Conservation (phyloP, 2,888 invertebrate species). For the Melanostoma mellinum region DNA sequence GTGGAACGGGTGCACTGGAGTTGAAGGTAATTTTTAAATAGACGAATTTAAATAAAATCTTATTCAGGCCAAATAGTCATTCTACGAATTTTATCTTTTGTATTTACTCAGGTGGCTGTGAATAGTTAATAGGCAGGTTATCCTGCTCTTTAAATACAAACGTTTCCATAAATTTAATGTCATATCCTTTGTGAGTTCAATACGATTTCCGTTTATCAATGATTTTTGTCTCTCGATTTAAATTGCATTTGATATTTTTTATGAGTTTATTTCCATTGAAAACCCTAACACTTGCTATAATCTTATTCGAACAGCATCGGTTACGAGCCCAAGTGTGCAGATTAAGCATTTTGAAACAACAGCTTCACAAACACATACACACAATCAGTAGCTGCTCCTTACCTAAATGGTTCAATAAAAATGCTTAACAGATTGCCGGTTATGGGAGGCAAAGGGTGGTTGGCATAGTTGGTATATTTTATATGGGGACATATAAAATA, state of each 20-base stretch:
- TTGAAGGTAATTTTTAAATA: too few relatives aligned
- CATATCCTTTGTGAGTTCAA: not conserved
- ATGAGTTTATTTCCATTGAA: conserved; percentile 26
- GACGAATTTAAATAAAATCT: too few relatives aligned
- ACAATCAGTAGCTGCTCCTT: conserved; percentile 15
- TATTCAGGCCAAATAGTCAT: too few relatives aligned
- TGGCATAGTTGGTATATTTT: not conserved
- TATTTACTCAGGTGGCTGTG: too few relatives aligned
- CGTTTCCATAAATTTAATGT: too few relatives aligned
- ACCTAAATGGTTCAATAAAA: conserved; percentile 35
- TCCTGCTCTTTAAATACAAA: too few relatives aligned
- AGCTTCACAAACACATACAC: not conserved
- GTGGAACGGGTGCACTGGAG: too few relatives aligned
- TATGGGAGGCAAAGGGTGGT: conserved; percentile 12
- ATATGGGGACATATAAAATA: conserved; percentile 7
- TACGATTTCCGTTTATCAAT: too few relatives aligned
- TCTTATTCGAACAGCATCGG: conserved; percentile 22
- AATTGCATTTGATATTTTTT: conserved; percentile 15
- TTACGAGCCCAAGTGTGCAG: conserved; percentile 19
- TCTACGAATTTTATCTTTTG: too few relatives aligned
- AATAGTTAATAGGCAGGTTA: too few relatives aligned
- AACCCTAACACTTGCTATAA: conserved; percentile 22
- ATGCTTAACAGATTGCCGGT: conserved; percentile 23
- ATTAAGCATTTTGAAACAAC: conserved; percentile 29
- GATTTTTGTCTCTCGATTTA: conserved; percentile 11